phyloP scores from a whole-genome alignment of 2,888 invertebrate species.

The Acrocyrtus sp. region DNA sequence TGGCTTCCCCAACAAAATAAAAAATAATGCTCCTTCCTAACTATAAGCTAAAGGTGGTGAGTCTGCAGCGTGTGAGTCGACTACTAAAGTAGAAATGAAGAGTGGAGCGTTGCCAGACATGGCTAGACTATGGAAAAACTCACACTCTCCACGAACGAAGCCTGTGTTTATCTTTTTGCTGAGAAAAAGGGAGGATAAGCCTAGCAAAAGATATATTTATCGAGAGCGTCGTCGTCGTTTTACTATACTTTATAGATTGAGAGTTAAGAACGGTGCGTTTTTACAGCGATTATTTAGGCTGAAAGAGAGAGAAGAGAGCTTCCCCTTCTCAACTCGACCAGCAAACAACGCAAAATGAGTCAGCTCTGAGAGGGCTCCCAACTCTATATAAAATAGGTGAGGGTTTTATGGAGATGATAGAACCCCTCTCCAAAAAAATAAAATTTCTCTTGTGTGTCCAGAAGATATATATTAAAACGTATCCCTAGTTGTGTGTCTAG shows the following conservation, averaged over 20 bases:
- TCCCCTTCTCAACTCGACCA: constrained; percentile 15
- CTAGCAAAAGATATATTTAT: neutral
- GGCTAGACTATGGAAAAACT: neutral
- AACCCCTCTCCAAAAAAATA: constrained; percentile 23
- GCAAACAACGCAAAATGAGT: constrained; percentile 45
- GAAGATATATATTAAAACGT: no score
- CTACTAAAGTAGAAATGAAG: constrained; percentile 3
- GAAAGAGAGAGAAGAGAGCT: constrained; percentile 5
- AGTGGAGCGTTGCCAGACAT: constrained; percentile 15
- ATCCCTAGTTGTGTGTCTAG: neutral
- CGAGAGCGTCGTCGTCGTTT: neutral
- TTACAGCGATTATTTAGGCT: no score
- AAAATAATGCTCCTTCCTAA: no score
- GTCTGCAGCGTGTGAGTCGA: constrained; percentile 14
- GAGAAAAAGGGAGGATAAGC: neutral
- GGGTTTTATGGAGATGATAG: constrained; percentile 29
- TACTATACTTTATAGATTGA: no score
- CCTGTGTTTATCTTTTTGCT: neutral
- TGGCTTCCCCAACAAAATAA: no score
- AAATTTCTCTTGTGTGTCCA: constrained; percentile 31
- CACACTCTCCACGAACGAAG: neutral
- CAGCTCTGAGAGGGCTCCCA: constrained; percentile 36
- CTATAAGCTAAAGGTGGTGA: neutral
- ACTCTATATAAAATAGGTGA: constrained; percentile 41
- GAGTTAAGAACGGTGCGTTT: constrained; percentile 2